These are phyloP conservation scores for Pteromalus puparum DNA, from an alignment of 1,140 invertebrate species.

Conservation along the genomic window DNA sequence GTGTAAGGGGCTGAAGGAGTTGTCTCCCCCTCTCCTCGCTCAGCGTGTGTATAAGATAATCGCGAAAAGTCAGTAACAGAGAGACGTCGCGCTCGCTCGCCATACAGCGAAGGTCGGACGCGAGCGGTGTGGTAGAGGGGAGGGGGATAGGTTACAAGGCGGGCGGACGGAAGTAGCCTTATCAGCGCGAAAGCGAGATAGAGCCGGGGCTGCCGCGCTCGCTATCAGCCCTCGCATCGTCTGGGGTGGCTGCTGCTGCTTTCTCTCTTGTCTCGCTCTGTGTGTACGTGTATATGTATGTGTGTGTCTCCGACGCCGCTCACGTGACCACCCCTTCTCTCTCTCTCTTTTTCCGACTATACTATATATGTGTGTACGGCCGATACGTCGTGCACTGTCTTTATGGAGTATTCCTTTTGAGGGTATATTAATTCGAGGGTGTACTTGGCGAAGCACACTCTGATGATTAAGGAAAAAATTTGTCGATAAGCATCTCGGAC, in stretches of 20 bases:
- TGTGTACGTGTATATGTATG: too few species aligned
- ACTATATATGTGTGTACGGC: not conserved
- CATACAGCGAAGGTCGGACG: conserved; percentile 37
- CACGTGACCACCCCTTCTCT: conserved; percentile 31
- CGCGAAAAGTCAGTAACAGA: conserved; percentile 65
- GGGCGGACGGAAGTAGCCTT: conserved; percentile 59
- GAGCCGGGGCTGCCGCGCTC: conserved; percentile 28
- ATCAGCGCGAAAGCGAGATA: conserved; percentile 56
- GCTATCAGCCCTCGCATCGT: conserved; percentile 66
- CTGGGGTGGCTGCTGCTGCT: conserved; percentile 56
- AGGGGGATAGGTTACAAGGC: conserved; percentile 5
- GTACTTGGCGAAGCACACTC: not conserved
- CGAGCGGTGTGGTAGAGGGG: not conserved
- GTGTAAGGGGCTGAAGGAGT: conserved; percentile 12
- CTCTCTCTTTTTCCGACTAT: conserved; percentile 40
- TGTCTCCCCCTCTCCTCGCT: not conserved
- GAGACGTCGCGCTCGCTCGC: conserved; percentile 37
- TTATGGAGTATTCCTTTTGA: not conserved
- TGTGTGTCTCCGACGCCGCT: not conserved
- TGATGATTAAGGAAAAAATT: conserved; percentile 51
- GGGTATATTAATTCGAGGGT: not conserved
- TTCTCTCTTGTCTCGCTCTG: conserved; percentile 45
- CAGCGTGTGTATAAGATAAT: conserved; percentile 50
- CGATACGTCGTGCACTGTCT: not conserved
- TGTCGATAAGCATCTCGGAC: conserved; percentile 33